Percentiles rank a stretch among this genome's conserved stretches.
Conservation (phyloP, 2,113 vertebrate species). For the Corapipo altera region DNA sequence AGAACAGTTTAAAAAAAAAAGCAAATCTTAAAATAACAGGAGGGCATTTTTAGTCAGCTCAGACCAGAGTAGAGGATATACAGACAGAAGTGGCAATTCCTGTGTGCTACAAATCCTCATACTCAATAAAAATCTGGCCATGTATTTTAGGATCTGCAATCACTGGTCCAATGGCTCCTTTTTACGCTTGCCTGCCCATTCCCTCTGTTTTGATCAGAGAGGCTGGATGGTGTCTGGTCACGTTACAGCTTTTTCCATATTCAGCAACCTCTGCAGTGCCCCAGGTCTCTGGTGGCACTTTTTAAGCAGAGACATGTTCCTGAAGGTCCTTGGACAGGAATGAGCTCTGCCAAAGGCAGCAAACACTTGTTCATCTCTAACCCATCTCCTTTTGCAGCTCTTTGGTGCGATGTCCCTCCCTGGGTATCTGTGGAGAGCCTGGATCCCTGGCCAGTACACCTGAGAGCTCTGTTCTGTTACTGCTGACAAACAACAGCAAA, state of each 20-base stretch:
- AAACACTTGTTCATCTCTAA: background rate
- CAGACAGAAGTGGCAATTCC: background rate
- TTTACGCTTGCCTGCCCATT: background rate
- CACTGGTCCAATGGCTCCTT: accelerated
- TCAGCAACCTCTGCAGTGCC: background rate
- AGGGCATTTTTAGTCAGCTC: background rate
- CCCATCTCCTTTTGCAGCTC: background rate
- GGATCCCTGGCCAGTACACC: background rate
- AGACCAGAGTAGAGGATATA: background rate
- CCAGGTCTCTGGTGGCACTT: background rate
- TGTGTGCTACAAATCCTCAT: background rate
- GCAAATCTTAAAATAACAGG: background rate
- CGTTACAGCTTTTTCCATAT: background rate
- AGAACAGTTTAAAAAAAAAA: background rate
- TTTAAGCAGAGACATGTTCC: accelerated
- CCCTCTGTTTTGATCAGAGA: background rate
- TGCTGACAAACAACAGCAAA: background rate
- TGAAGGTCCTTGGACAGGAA: background rate
- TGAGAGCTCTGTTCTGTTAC: accelerated
- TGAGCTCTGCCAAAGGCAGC: background rate
- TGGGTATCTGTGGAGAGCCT: background rate
- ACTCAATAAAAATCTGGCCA: background rate
- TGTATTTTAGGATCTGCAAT: background rate
- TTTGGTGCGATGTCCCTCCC: background rate
- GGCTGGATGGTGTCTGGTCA: background rate